Base-by-base conservation (phyloP, 2,888 invertebrate species). In the Hirtodrosophila alboralis region DNA sequence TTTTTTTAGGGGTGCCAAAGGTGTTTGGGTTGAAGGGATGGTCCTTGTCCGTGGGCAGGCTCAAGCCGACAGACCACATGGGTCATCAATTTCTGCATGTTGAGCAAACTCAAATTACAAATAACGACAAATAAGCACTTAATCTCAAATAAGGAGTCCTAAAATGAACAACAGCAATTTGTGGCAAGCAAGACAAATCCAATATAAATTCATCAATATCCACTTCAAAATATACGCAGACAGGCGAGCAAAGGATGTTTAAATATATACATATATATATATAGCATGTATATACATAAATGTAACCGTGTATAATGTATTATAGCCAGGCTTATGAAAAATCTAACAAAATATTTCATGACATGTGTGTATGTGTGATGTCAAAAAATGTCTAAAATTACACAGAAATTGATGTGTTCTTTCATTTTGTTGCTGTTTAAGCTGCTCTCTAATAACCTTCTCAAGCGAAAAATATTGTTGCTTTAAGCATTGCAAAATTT, bases 201-300 rank as follows among this genome's bases (percentile, higher is more conserved):
- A 76, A 84, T 84, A 73, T 64, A 76, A 69, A 80, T 80, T 84
- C 66, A 84, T 84, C 80, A 80, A 73, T 84, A 80, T 73, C 77
- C 63, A 75, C 83, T 83, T 81, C 72, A 67, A 70, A 76, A 70
- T 81, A 54, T 40, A 54, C 58, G 54, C 49, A 65, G 54, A 60
- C 51, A 52, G 51, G 38, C 53, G 23, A 43, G 44, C 47, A 36
- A 26, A 30, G 10, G 40, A 44, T 34, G 43, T 59, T 49, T 49
- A 16, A 53, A 44, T 44, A 33, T 45, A 51, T 49, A 21, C 9
- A 18, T 18, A 36, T 21, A 9, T 14, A 44, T 2, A 14, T 1
- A 3, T 28, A 12, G 7, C 14, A 41, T 37, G 43, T 26, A 36
- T 44, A 40, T 64, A 26, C 48, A 34, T 52, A 21, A 43, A 43